Evolutionary conservation across 2,888 invertebrate genomes (phyloP).

Genomic region (Erpobdella octoculata): DNA sequence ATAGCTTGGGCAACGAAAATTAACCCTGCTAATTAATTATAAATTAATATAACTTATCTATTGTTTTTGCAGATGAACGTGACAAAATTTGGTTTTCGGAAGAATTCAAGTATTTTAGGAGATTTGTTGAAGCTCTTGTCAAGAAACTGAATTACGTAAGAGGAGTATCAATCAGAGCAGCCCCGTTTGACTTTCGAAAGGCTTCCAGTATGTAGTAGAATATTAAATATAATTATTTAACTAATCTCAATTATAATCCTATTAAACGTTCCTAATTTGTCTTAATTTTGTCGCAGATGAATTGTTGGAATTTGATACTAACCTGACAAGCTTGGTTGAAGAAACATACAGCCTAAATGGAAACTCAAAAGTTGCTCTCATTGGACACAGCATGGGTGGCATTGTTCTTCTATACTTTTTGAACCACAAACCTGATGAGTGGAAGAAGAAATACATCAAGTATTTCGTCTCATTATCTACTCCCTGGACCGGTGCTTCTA

Average conservation of each 20-base stretch:
- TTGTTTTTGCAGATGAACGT: too few species aligned
- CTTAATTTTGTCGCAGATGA: constrained; percentile 67
- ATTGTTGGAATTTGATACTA: constrained; percentile 67
- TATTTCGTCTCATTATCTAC: constrained; percentile 76
- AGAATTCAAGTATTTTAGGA: too few species aligned
- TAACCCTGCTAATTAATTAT: too few species aligned
- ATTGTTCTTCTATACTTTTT: constrained; percentile 79
- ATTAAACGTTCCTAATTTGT: not conserved
- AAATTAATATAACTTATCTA: too few species aligned
- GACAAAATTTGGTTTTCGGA: too few species aligned
- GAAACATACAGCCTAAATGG: constrained; percentile 72
- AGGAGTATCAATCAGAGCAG: constrained; percentile 74
- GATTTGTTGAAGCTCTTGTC: too few species aligned
- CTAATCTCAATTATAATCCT: not conserved
- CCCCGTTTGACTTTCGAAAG: constrained; percentile 92
- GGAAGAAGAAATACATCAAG: constrained; percentile 84
- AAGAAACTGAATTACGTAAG: constrained; percentile 70
- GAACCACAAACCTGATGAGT: constrained; percentile 64
- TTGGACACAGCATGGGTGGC: constrained; percentile 95
- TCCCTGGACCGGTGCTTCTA: constrained; percentile 90
- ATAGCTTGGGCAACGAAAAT: too few species aligned
- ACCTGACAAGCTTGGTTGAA: constrained; percentile 73
- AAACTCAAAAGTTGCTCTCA: constrained; percentile 67
- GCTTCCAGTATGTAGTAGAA: constrained; percentile 53
- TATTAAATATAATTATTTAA: not conserved